These are phyloP conservation scores for Aethes cnicana DNA, from an alignment of 2,888 invertebrate species.

Conservation along the genomic window DNA sequence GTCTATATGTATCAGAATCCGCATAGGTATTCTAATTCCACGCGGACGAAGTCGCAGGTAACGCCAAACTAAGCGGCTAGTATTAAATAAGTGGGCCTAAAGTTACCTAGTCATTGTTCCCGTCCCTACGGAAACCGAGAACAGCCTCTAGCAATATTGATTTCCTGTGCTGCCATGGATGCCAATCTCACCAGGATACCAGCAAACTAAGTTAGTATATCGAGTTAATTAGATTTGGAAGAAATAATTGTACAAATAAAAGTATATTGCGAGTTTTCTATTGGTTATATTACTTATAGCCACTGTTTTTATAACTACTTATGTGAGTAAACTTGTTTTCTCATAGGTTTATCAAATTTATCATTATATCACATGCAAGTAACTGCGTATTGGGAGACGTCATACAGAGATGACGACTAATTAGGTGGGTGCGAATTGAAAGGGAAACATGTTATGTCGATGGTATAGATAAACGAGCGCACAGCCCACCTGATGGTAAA, in stretches of 20 bases:
- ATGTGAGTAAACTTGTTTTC: neutral
- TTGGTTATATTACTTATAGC: neutral
- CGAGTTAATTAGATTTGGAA: slow-evolving; percentile 13
- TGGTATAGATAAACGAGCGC: too few relatives aligned
- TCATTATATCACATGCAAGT: too few relatives aligned
- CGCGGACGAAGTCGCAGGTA: too few relatives aligned
- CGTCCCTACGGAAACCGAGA: neutral
- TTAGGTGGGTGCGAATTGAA: too few relatives aligned
- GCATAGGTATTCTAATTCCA: too few relatives aligned
- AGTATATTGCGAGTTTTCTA: neutral
- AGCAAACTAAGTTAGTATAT: neutral
- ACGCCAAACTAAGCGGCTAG: too few relatives aligned
- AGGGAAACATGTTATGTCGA: too few relatives aligned
- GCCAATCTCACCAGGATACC: slow-evolving; percentile 12
- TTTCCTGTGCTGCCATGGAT: slow-evolving; percentile 4
- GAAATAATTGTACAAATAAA: neutral
- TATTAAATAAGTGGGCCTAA: too few relatives aligned
- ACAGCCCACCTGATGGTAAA: too few relatives aligned
- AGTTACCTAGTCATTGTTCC: neutral
- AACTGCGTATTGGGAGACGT: too few relatives aligned
- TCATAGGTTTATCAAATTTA: neutral
- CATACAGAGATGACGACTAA: too few relatives aligned
- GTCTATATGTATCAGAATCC: too few relatives aligned
- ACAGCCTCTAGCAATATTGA: slow-evolving; percentile 15
- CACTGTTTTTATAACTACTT: neutral